Base-by-base conservation (phyloP, 2,888 invertebrate genomes). In the Cantharis rufa region DNA sequence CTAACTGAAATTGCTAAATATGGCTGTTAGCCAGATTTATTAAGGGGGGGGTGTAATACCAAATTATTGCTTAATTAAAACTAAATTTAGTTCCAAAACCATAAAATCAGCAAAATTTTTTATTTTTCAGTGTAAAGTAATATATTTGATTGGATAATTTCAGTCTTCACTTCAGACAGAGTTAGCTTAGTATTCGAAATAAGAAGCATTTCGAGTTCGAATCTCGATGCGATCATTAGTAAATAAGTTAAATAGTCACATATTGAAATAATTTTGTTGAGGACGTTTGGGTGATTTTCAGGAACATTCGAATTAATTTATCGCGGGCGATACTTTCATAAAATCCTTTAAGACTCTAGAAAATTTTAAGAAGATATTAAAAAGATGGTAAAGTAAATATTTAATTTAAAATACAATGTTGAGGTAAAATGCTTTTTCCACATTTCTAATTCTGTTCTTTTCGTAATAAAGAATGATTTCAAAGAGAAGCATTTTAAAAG, bases 401-500 rank as follows among this genome's bases (percentile, higher is more conserved):
- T 77, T 77, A 77, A 77, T 71, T 77, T 74, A 74, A 76, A 77
- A 77, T 68, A 77, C 73, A 77, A 70, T 70, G 73, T 70, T 72
- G 64, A 73, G 63, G 73, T 61, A 80, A 73, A 80, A 80, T 80
- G 80, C 79, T 81, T 81, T 79, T 81, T 81, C 80, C 81, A 75
- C 81, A 78, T 80, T 80, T 80, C 79, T 76, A 76, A 78, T 75
- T 80, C 81, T 80, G 79, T 80, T 80, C 79, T 81, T 80, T 78
- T 78, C 80, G 79, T 79, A 80, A 81, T 81, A 81, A 81, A 81
- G 81, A 81, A 81, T 81, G 78, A 80, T 78, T 80, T 81, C 81
- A 81, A 81, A 81, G 81, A 79, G 76, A 72, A 79, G 81, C 81
- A 80, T 81, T 81, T 81, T 80, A 81, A 80, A 81, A 81, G 80